Percentiles rank a stretch among this genome's conserved stretches.
Conservation (phyloP, 2,888 invertebrate genomes). For the Hemaris fuciformis region DNA sequence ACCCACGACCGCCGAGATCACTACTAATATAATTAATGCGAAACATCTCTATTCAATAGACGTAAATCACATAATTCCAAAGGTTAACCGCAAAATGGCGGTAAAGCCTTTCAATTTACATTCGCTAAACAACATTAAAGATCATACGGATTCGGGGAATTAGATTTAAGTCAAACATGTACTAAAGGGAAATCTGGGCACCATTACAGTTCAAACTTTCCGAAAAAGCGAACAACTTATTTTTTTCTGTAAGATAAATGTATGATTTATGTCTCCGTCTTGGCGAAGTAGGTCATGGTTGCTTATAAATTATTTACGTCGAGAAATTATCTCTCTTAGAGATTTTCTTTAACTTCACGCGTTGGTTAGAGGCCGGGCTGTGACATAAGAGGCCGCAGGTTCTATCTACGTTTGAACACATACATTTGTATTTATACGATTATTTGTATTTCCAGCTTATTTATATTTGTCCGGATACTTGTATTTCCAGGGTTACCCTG, state of each 20-base stretch:
- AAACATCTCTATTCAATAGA: neutral
- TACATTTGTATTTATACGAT: no score
- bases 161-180: neutral
- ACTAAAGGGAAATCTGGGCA: neutral
- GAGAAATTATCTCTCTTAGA: neutral
- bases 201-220: neutral
- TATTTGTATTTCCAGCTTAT: no score
- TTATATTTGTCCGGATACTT: no score
- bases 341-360: neutral
- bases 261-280: neutral
- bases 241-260: neutral
- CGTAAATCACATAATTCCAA: neutral
- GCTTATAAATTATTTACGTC: neutral
- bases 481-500: no score
- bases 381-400: no score
- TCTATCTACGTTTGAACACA: no score
- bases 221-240: no score
- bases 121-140: neutral
- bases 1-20: no score
- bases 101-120: neutral
- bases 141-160: neutral
- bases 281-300: neutral
- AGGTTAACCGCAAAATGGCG: neutral
- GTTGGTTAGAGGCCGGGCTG: no score
- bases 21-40: neutral